Base-by-base conservation (phyloP, 2,113 vertebrate species). In the Polypterus bichir region DNA sequence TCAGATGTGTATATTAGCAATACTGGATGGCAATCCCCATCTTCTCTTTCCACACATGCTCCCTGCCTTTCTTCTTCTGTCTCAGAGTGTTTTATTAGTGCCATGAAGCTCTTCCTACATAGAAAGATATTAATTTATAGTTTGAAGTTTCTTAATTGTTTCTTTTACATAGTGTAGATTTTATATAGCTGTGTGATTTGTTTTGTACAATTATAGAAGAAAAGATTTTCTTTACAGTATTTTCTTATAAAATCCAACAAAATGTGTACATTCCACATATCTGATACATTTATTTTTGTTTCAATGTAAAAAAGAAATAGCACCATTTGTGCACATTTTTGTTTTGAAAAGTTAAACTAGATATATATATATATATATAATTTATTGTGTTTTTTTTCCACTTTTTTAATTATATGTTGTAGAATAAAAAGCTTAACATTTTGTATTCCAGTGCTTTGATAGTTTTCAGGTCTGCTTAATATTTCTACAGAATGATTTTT, bases 281-380 rank as follows among this genome's bases (percentile, higher is more conserved):
- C 74, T 62, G 66, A 78, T 74, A 49, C 48, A 1, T 62, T 64
- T 49, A 63, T 27, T 60, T 66, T 64, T 68, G 58, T 62, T 72
- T 69, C 68, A 61, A 63, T 73, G 70, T 69, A 69, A 68, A 66
- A 71, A 76, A 61, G 58, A 76, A 79, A 59, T 59, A 76, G 67
- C 76, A 70, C 68, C 70, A 75, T 76, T 71, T 82, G 76, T 64
- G 66, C 66, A 69, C 74, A 71, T 73, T 71, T 74, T 71, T 74
- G 72, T 73, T 62, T 77, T 72, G 75, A 75, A 61, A 76, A 77
- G 75, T 81, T 77, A 44, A 71, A 77, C 73, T 81, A 78, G 78
- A 80, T 78, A 81, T 83, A 82, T 64, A 56, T 59, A 60, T 70
- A 91, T 89, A 89, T 88, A 90, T 86, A 83, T 78, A 81, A 84